These are phyloP conservation scores for Clunio marinus DNA, from an alignment of 2,888 invertebrate species.

Conservation along the genomic window DNA sequence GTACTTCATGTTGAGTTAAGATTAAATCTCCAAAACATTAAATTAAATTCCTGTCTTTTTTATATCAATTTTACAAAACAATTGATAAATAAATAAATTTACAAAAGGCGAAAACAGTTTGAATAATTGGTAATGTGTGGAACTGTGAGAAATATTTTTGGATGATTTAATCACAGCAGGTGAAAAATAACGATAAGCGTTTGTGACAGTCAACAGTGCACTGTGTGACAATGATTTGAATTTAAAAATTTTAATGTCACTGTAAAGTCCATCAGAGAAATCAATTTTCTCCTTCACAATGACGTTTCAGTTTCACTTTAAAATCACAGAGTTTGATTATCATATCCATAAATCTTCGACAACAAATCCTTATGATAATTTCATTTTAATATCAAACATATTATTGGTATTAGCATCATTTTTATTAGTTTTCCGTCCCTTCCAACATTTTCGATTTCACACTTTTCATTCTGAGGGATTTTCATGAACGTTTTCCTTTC, in stretches of 20 bases:
- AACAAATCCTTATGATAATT: constrained; percentile 36
- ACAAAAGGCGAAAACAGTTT: neutral
- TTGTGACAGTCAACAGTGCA: too few species aligned
- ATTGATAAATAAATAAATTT: constrained; percentile 3
- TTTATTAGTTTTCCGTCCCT: constrained; percentile 37
- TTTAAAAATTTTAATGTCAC: neutral
- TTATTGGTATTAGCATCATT: constrained; percentile 39
- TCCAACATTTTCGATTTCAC: neutral
- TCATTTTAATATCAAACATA: constrained; percentile 39
- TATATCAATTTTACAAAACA: neutral
- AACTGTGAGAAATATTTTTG: neutral
- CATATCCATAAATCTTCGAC: neutral
- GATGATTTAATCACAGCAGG: neutral
- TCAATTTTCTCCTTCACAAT: neutral
- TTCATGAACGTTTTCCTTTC: neutral
- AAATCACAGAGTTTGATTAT: neutral
- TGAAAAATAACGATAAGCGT: neutral
- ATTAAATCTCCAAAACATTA: neutral
- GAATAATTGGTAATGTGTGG: constrained; percentile 2
- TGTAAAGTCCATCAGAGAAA: neutral
- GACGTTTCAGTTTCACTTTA: neutral
- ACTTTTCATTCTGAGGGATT: constrained; percentile 19
- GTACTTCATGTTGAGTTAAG: neutral
- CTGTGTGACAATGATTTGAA: too few species aligned
- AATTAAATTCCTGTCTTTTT: too few species aligned